phyloP scores from a whole-genome alignment of 2,113 vertebrate species.

The Mola mola region DNA sequence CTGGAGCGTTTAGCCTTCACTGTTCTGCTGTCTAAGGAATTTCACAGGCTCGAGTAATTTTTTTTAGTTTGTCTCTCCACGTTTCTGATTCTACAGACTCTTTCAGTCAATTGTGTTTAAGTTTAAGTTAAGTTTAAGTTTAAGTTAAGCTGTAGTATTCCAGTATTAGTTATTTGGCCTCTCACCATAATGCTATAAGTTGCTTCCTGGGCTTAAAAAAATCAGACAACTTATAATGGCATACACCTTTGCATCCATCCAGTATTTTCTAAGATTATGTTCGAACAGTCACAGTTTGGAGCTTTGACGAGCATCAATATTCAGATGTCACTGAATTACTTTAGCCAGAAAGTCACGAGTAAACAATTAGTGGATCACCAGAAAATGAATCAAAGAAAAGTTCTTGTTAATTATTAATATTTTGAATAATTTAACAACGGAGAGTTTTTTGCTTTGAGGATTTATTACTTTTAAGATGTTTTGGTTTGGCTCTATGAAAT shows the following conservation, averaged over 20 bases:
- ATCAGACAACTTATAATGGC: conserved; percentile 51
- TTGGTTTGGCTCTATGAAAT: not conserved
- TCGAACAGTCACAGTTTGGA: conserved; percentile 29
- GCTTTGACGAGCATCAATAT: too few relatives aligned
- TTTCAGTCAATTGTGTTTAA: conserved; percentile 45
- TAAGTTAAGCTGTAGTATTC: conserved; percentile 60
- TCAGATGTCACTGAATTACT: too few relatives aligned
- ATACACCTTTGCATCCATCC: conserved; percentile 42
- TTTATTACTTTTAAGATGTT: not conserved
- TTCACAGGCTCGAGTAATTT: conserved; percentile 62
- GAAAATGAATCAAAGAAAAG: not conserved
- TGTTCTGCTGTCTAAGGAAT: conserved; percentile 76
- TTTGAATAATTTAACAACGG: too few relatives aligned
- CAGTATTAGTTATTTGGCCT: conserved; percentile 66
- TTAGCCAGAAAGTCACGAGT: too few relatives aligned
- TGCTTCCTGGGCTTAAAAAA: conserved; percentile 61
- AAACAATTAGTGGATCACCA: not conserved
- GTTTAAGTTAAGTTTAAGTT: conserved; percentile 71
- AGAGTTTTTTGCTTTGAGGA: too few relatives aligned
- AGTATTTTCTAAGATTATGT: conserved; percentile 30
- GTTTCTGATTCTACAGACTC: conserved; percentile 27
- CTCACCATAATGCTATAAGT: conserved; percentile 68
- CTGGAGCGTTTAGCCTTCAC: conserved; percentile 70
- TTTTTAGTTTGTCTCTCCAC: conserved; percentile 60
- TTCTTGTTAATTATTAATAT: too few relatives aligned